These are phyloP conservation scores for Cydia fagiglandana DNA, from an alignment of 1,140 invertebrate species.

Conservation along the genomic window DNA sequence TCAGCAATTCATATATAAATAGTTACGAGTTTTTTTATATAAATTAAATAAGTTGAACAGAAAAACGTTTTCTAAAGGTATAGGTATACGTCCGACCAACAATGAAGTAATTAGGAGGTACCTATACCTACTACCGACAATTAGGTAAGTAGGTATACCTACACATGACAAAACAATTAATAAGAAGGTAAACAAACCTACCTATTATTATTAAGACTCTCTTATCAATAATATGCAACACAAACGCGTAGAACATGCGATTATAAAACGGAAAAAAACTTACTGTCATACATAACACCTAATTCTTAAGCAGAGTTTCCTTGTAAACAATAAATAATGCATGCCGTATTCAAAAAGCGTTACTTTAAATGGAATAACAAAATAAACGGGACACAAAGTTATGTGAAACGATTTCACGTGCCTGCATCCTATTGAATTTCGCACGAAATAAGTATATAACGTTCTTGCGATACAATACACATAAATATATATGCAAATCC, in stretches of 20 bases:
- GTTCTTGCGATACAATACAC: constrained; percentile 1
- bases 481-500: constrained; percentile 31
- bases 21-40: no score
- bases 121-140: no score
- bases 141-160: no score
- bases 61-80: no score
- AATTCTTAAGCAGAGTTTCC: constrained; percentile 12
- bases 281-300: constrained; percentile 4
- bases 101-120: no score
- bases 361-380: constrained; percentile 7
- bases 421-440: neutral
- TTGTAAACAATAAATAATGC: constrained; percentile 27
- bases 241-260: neutral
- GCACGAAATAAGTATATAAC: constrained; percentile 3
- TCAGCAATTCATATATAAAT: no score
- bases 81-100: no score
- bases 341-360: constrained; percentile 18
- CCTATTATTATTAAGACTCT: neutral
- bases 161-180: constrained; percentile 34
- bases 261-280: constrained; percentile 10
- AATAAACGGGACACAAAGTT: neutral
- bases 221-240: neutral
- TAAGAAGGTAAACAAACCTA: constrained; percentile 15
- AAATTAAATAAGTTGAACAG: no score
- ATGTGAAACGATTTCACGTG: neutral